Percentiles rank a stretch among this genome's conserved stretches.
Conservation (phyloP, 2,797 vertebrate genomes). For the Aeoliscus strigatus region DNA sequence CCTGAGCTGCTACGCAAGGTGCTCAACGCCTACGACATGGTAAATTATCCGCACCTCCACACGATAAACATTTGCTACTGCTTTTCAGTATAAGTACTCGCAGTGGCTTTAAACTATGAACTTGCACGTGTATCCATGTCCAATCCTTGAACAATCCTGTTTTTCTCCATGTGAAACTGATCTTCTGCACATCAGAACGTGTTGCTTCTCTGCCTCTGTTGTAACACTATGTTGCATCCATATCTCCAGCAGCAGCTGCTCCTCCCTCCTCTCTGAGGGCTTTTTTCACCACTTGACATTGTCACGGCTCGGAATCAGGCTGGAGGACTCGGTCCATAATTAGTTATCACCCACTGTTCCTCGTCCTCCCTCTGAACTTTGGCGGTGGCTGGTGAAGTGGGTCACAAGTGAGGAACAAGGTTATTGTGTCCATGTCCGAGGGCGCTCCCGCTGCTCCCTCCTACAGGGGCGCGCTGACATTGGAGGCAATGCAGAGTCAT, state of each 20-base stretch:
- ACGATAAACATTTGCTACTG: too few species aligned
- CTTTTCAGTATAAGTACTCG: too few species aligned
- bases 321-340: slow-evolving; percentile 31
- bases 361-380: slow-evolving; percentile 10
- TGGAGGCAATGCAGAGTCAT: background rate
- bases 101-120: too few species aligned
- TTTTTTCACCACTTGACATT: slow-evolving; percentile 38
- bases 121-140: too few species aligned
- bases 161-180: too few species aligned
- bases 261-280: slow-evolving; percentile 20
- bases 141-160: too few species aligned
- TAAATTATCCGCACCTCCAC: slow-evolving; percentile 57
- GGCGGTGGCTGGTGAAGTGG: slow-evolving; percentile 29
- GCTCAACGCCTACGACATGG: slow-evolving; percentile 86
- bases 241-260: too few species aligned
- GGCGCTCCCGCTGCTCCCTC: slow-evolving; percentile 15
- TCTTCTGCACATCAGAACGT: too few species aligned
- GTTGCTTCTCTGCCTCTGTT: too few species aligned
- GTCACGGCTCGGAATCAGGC: slow-evolving; percentile 14
- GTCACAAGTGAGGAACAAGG: slow-evolving; percentile 21
- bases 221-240: too few species aligned
- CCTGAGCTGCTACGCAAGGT: slow-evolving; percentile 90
- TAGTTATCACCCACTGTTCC: slow-evolving; percentile 28
- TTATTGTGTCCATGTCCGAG: slow-evolving; percentile 19
- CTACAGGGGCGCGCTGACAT: slow-evolving; percentile 27